Evolutionary conservation across 2,888 invertebrate species (phyloP).

Genomic region (Drosophila paranaensis): DNA sequence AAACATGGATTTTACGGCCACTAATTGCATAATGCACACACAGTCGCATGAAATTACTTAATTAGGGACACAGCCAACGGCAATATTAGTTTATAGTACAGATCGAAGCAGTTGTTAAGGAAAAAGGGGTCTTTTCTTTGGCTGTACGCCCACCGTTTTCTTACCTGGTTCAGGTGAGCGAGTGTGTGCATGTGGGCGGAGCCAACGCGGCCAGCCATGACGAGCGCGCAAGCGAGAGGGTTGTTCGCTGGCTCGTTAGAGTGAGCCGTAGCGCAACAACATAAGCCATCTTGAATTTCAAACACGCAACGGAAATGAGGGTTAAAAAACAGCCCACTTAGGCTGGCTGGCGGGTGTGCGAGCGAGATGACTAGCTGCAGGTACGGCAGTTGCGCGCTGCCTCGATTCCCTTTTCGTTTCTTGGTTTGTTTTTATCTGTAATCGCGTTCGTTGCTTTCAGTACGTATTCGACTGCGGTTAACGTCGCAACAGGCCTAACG

Average conservation of each 20-base stretch:
- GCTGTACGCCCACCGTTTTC: constrained; percentile 15
- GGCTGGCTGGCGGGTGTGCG: constrained; percentile 16
- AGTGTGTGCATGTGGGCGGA: constrained; percentile 52
- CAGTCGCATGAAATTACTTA: constrained; percentile 70
- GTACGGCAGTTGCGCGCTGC: constrained; percentile 5
- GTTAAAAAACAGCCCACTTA: constrained; percentile 50
- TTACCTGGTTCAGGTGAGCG: constrained; percentile 51
- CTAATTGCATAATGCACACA: constrained; percentile 76
- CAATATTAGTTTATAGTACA: constrained; percentile 69
- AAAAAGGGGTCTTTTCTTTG: constrained; percentile 55
- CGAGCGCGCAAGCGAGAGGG: constrained; percentile 38
- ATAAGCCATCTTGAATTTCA: constrained; percentile 81
- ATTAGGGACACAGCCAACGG: constrained; percentile 65
- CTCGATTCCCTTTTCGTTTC: constrained; percentile 33
- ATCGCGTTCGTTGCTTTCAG: constrained; percentile 61
- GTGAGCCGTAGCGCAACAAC: constrained; percentile 34
- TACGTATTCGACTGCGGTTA: constrained; percentile 67
- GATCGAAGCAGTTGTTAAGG: constrained; percentile 70
- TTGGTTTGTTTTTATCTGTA: constrained; percentile 68
- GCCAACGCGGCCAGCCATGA: constrained; percentile 45
- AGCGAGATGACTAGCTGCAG: constrained; percentile 49
- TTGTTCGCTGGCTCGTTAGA: constrained; percentile 14
- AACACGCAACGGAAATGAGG: constrained; percentile 71
- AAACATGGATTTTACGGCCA: constrained; percentile 68
- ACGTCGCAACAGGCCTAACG: constrained; percentile 64